Conservation (phyloP, 2,888 invertebrate species). For the Lasioglossum vierecki region DNA sequence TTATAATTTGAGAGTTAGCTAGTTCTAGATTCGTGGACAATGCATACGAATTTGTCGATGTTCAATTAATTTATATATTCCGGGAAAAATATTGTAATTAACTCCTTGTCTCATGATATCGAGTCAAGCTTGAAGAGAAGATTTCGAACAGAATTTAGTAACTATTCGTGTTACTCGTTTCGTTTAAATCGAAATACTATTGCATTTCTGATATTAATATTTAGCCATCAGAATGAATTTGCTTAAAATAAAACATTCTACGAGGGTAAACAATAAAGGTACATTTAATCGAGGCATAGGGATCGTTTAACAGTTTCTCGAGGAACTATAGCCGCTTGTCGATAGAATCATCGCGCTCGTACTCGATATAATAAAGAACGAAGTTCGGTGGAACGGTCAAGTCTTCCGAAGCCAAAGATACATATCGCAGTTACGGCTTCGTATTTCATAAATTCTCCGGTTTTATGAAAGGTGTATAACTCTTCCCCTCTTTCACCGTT, state of each 20-base stretch:
- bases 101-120: too few relatives aligned
- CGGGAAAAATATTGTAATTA: background rate
- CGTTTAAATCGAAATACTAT: too few relatives aligned
- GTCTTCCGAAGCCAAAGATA: background rate
- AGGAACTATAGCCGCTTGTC: background rate
- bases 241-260: background rate
- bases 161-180: background rate
- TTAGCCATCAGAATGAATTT: too few relatives aligned
- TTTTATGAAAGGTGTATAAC: constrained; percentile 8
- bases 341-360: background rate
- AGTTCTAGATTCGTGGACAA: too few relatives aligned
- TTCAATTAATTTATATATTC: background rate
- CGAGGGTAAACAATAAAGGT: background rate
- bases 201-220: too few relatives aligned
- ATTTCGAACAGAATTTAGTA: background rate
- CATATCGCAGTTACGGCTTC: background rate
- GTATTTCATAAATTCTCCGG: constrained; percentile 9
- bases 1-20: too few relatives aligned
- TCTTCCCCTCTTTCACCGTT: background rate
- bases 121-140: background rate
- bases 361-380: background rate
- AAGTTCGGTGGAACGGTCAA: background rate
- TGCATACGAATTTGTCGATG: too few relatives aligned
- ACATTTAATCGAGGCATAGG: background rate
- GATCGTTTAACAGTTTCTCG: background rate